phyloP scores from a whole-genome alignment of 2,113 vertebrate genomes.

The Porphyrio hochstetteri region DNA sequence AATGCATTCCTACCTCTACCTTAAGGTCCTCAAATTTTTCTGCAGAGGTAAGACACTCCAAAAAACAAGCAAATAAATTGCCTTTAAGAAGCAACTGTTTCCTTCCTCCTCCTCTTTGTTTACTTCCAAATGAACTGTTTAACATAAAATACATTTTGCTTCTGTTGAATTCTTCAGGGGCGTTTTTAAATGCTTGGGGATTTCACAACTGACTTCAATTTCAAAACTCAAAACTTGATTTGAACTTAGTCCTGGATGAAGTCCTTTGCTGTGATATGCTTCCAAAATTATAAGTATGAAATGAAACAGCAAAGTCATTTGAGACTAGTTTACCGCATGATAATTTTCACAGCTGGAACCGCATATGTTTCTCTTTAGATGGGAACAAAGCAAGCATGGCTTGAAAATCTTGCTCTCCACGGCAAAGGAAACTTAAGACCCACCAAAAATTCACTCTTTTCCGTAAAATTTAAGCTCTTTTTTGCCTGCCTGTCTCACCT shows the following conservation, averaged over 20 bases:
- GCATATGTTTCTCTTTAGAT: not conserved
- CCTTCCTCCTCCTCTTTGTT: not conserved
- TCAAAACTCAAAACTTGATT: not conserved
- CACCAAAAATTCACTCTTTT: not conserved
- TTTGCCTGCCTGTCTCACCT: not conserved
- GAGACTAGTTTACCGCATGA: not conserved
- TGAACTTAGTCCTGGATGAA: conserved; percentile 23
- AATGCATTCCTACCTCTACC: not conserved
- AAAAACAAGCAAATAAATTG: not conserved
- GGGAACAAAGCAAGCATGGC: not conserved
- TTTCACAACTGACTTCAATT: conserved; percentile 24
- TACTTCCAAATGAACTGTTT: not conserved
- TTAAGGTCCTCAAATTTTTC: not conserved
- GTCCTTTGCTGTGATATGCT: not conserved
- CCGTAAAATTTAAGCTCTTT: not conserved
- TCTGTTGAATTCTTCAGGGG: not conserved
- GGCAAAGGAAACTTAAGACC: not conserved
- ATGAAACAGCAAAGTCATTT: conserved; percentile 20
- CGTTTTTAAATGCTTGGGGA: conserved; percentile 9
- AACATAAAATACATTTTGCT: conserved; percentile 18
- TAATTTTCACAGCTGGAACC: conserved; percentile 20
- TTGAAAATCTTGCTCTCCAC: not conserved
- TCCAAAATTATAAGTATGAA: conserved; percentile 22
- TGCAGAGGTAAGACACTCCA: not conserved
- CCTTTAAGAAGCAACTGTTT: not conserved